Evolutionary conservation across 2,888 invertebrate species (phyloP), one percentile per base, ranked within the genome.

Genomic region (Stomorhina lunata): DNA sequence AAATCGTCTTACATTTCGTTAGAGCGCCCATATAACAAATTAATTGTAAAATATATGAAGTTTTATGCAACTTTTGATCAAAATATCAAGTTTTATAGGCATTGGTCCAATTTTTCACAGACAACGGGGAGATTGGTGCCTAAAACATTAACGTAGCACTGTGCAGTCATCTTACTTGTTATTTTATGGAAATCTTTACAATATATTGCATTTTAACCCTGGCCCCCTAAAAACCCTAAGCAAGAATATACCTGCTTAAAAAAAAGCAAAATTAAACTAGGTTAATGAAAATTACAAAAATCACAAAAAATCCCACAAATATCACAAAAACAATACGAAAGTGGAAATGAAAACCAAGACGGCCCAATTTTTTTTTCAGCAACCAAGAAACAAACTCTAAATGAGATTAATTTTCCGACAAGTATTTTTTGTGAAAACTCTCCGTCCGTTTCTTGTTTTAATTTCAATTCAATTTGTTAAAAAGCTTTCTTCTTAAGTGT

Each of bases 391-490:
- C 2, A n/a, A 65, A 65, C 27, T 29, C 61, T 37, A 12, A 53
- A 12, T 15, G 72, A 68, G 34, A 81, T 77, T 59, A 53, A 80
- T 76, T 50, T 75, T 69, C 59, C n/a, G 45, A 22, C 34, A 75
- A 78, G 37, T 27, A 73, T 53, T 75, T 66, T 40, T 57, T 15
- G 12, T 4, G 40, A 50, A 55, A 5, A 22, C 43, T 71, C 17
- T 0, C 17, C n/a, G 3, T 43, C 7, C 12, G 15, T 50, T 45
- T 50, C 22, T 63, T 63, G 7, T 72, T 81, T 83, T 83, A 80
- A 85, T 84, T 83, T 80, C 45, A 84, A 76, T 85, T 82, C 78
- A 81, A 84, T 85, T 81, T 84, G 73, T 53, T 79, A 66, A 84
- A 85, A 82, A 76, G 84, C 68, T 65, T 77, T 73, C 20, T 29